Evolutionary conservation across 1,140 invertebrate species (phyloP), one percentile per base, ranked within the genome.

Genomic region (Adelges cooleyi): DNA sequence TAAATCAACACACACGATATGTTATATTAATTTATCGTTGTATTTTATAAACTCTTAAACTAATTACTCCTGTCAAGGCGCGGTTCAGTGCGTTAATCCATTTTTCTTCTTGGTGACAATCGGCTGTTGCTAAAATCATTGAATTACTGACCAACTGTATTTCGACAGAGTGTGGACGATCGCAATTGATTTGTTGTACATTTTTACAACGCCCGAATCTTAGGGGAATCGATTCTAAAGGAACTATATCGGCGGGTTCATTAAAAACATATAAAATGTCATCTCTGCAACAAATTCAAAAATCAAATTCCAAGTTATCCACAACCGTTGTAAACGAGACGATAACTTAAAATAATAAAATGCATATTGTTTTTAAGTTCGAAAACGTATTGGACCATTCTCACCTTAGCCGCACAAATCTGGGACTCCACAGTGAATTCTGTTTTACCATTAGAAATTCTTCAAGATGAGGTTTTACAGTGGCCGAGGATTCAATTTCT

Each of bases 381-480:
- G n/a, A n/a, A n/a, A n/a, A n/a, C 11, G 5, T 33, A 33, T 6
- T 33, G 11, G 11, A 33, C 5, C 29, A 33, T 33, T 33, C n/a
- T 44, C 20, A 62, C 56, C 56, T 62, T 20, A 62, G 46, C 29
- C 56, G 40, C 6, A 62, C 42, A 46, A 62, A 62, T 46, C n/a
- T 48, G 20, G 56, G 56, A 27, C 33, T 62, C 56, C 56, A 62
- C 33, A 15, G 25, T 29, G 56, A 33, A 46, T 25, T 25, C 33
- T 46, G 27, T 62, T 62, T 62, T n/a, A 62, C 25, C 56, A 62
- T 62, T 62, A 62, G 46, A 62, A 62, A 62, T 29, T 62, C 56
- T 48, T 62, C 56, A 29, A 62, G 10, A 29, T 62, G 17, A 46
- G 56, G 44, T 62, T 44, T 44, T n/a, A 17, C 20, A 29, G 11